phyloP scores from a whole-genome alignment of 2,113 vertebrate genomes.

The Balaenoptera acutorostrata region DNA sequence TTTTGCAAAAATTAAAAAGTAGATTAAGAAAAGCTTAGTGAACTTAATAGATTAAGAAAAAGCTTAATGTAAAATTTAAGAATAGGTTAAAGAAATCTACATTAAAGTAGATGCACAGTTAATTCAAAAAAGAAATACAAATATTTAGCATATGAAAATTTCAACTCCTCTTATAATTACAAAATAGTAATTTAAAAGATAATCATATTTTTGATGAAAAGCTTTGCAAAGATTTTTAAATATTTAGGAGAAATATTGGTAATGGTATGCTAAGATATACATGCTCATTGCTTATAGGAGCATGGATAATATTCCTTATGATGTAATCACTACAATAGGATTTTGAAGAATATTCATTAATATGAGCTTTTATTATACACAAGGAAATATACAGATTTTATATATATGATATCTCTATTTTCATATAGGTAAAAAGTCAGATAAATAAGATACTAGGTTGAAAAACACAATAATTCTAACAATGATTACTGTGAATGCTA shows the following conservation, averaged over 20 bases:
- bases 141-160: not conserved
- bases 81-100: not conserved
- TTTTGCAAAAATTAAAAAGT: not conserved
- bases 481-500: not conserved
- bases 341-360: not conserved
- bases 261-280: not conserved
- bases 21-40: not conserved
- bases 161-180: not conserved
- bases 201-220: not conserved
- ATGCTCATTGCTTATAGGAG: not conserved
- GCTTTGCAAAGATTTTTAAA: not conserved
- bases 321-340: not conserved
- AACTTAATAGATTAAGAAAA: not conserved
- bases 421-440: not conserved
- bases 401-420: not conserved
- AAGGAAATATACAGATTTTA: not conserved
- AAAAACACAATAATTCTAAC: not conserved
- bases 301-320: not conserved
- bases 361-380: not conserved
- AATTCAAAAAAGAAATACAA: not conserved
- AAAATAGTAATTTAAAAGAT: not conserved
- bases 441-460: not conserved
- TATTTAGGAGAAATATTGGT: not conserved
- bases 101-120: not conserved
- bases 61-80: not conserved